Conservation (phyloP, 2,113 vertebrate genomes). For the Sclerurus mexicanus region DNA sequence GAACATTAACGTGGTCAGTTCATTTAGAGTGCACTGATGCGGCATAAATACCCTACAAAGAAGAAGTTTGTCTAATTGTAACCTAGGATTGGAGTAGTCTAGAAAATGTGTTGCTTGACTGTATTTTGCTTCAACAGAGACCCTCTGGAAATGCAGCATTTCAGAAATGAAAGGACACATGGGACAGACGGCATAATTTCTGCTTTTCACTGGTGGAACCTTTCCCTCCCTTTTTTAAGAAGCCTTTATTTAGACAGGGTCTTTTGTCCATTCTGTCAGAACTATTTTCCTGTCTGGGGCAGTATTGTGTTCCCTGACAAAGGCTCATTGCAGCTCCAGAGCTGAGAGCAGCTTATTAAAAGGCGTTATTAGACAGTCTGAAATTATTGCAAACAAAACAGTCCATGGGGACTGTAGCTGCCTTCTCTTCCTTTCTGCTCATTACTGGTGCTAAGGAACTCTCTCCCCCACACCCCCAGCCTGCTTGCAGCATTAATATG, state of each 20-base stretch:
- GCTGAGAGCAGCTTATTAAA: constrained; percentile 33
- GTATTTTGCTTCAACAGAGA: background rate
- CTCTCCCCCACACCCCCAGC: background rate
- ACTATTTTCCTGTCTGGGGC: background rate
- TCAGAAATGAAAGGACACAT: background rate
- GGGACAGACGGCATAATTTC: background rate
- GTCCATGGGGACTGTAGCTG: constrained; percentile 4
- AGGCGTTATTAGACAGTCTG: constrained; percentile 22
- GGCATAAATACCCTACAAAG: background rate
- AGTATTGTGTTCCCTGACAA: constrained; percentile 33
- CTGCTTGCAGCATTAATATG: constrained; percentile 51
- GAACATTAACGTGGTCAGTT: background rate
- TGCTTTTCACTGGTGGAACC: background rate
- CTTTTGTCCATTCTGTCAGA: background rate
- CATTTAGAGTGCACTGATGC: background rate
- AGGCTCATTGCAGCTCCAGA: constrained; percentile 13
- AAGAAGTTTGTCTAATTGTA: background rate
- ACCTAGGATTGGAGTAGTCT: background rate
- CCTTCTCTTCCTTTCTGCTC: constrained; percentile 16
- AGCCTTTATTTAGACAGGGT: background rate
- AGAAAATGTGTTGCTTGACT: background rate
- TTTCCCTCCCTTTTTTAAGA: background rate
- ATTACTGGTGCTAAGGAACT: constrained; percentile 46
- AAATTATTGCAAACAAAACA: constrained; percentile 62
- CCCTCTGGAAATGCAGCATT: background rate